Evolutionary conservation across 2,888 invertebrate species (phyloP).

Genomic region (Rhimphoctona megacephalus): DNA sequence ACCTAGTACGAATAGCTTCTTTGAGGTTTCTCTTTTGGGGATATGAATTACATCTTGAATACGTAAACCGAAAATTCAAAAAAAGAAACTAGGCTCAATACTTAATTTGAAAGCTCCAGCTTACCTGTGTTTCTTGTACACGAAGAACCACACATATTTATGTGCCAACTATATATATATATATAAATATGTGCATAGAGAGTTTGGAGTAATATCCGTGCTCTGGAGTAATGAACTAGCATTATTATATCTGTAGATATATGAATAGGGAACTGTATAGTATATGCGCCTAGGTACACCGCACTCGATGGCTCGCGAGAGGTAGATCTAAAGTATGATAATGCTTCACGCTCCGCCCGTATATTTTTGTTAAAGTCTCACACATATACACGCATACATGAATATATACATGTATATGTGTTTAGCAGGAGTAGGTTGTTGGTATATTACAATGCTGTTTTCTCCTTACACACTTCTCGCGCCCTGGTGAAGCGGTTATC

Average conservation of each 20-base stretch:
- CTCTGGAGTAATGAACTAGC: constrained; percentile 35
- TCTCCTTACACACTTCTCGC: constrained; percentile 64
- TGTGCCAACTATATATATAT: background rate
- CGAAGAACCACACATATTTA: constrained; percentile 45
- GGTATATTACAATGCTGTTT: constrained; percentile 61
- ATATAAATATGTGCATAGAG: constrained; percentile 6
- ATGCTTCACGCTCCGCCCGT: constrained; percentile 69
- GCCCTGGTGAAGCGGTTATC: constrained; percentile 63
- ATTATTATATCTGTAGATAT: constrained; percentile 25
- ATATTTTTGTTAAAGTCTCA: constrained; percentile 40
- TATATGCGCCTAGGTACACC: constrained; percentile 54
- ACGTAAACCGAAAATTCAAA: background rate
- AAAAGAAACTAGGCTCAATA: background rate
- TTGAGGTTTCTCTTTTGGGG: background rate
- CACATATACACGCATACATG: background rate
- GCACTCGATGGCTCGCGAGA: constrained; percentile 61
- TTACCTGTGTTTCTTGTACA: too few species aligned
- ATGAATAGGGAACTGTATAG: constrained; percentile 16
- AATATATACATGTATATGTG: constrained; percentile 14
- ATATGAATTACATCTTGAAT: background rate
- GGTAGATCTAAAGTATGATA: constrained; percentile 67
- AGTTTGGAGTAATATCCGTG: constrained; percentile 16
- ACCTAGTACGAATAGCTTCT: background rate
- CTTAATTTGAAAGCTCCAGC: background rate
- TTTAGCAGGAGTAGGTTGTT: constrained; percentile 24